Evolutionary conservation across 2,113 vertebrate species (phyloP).

Genomic region (Oncorhynchus nerka): DNA sequence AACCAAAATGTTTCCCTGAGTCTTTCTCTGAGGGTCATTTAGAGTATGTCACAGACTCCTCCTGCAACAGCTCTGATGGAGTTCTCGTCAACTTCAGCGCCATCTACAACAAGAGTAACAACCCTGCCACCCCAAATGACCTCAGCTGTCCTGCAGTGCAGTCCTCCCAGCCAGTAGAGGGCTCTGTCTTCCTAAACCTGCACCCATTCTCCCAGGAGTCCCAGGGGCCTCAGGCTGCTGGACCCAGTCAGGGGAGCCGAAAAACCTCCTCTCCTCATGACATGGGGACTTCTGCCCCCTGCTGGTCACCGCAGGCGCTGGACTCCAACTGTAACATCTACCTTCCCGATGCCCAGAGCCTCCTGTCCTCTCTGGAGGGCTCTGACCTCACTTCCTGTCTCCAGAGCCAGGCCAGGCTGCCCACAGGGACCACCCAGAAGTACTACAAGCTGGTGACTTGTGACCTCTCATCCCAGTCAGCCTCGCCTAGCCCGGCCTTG

Average conservation of each 20-base stretch:
- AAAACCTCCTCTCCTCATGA: constrained; percentile 37
- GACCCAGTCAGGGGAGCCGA: constrained; percentile 40
- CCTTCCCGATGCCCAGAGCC: constrained; percentile 62
- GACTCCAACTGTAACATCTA: constrained; percentile 92
- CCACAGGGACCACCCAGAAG: constrained; percentile 87
- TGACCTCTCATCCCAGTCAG: constrained; percentile 92
- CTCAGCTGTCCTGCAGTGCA: constrained; percentile 79
- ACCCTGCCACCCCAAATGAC: constrained; percentile 77
- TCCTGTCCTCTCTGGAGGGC: constrained; percentile 70
- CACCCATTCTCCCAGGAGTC: constrained; percentile 81
- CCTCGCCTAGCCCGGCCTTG: constrained; percentile 85
- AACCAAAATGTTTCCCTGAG: constrained; percentile 75
- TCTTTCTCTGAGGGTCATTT: constrained; percentile 74
- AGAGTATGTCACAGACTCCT: constrained; percentile 86
- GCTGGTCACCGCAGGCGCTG: constrained; percentile 77
- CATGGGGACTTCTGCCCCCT: constrained; percentile 66
- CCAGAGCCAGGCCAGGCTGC: constrained; percentile 84
- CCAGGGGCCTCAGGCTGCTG: constrained; percentile 26
- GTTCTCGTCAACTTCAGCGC: constrained; percentile 92
- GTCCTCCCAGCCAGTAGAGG: constrained; percentile 63
- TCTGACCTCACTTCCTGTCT: constrained; percentile 86
- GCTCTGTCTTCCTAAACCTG: constrained; percentile 89
- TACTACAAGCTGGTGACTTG: constrained; percentile 96
- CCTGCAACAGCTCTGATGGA: constrained; percentile 92
- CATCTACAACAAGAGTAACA: constrained; percentile 88